Base-by-base conservation (phyloP, 2,113 vertebrate species). In the Paracanthobrama guichenoti region DNA sequence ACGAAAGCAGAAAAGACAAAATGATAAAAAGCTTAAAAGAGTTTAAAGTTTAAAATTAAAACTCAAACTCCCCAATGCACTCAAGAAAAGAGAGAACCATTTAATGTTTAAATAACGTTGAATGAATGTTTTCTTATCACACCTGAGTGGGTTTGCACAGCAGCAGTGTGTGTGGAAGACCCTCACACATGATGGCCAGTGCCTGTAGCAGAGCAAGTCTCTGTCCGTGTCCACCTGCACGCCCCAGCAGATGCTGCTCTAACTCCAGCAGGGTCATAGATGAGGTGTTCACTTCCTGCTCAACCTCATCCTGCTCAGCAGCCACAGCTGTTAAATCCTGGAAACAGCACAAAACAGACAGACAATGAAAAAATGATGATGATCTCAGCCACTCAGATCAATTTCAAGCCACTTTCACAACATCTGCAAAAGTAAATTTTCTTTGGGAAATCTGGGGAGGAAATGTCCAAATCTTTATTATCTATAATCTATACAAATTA, bases 131-230 rank as follows among this genome's bases (percentile, higher is more conserved):
- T 28, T 80, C 9, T 53, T 79, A 62, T 83, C 83, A 83, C 53
- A 98, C 98, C 97, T 99, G 97, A 48, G 85, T 88, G 44, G 95
- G 77, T 48, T 96, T 94, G 11, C 93, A 95, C 81, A 99, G 95
- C 84, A 99, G 94, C 81, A 95, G 89, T 0, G 94, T 92, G 84
- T 96, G 95, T 0, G 96, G 95, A 86, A 98, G 77, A 3, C 81
- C 93, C 89, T 98, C 96, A 0, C 96, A 96, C 90, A 98, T 90
- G 0, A 94, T 78, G 1, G 96, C 96, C 90, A 98, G 79, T 2
- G 96, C 90, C 89, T 98, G 98, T 42, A 99, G 93, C n/a, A 97
- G 84, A 69, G 92, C 90, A 66, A 99, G 90, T 86, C 90, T 94
- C 88, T 88, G 94, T 39, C 88, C 90, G 69, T 87, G 92, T 14